These are phyloP conservation scores for Proteles cristata DNA, from an alignment of 2,113 vertebrate species.

Conservation along the genomic window DNA sequence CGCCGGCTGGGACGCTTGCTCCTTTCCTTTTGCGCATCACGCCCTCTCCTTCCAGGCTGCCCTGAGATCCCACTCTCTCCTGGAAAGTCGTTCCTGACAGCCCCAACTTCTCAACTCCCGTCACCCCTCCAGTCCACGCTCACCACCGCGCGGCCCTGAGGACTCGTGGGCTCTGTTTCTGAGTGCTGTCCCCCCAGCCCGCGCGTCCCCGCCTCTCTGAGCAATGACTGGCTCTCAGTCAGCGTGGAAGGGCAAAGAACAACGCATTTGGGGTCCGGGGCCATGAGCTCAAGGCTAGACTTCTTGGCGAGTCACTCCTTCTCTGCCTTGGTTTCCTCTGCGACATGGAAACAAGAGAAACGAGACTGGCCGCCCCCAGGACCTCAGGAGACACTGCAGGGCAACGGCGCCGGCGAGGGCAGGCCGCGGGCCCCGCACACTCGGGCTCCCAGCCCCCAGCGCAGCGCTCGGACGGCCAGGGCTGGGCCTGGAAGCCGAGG, in stretches of 20 bases:
- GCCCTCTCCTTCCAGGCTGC: neutral
- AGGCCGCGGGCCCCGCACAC: neutral
- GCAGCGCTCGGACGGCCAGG: neutral
- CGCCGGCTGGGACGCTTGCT: neutral
- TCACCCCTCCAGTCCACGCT: neutral
- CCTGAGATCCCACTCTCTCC: neutral
- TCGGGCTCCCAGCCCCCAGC: neutral
- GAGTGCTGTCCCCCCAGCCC: neutral
- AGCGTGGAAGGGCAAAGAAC: rapidly evolving
- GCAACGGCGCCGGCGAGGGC: neutral
- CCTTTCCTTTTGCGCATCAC: neutral
- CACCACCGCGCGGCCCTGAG: rapidly evolving
- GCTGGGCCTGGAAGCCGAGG: rapidly evolving
- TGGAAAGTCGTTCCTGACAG: neutral
- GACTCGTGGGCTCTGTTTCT: rapidly evolving
- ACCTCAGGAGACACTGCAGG: neutral
- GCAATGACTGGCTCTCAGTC: neutral
- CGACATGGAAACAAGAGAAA: neutral
- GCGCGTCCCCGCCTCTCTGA: neutral
- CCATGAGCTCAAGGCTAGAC: rapidly evolving
- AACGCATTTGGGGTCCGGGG: neutral
- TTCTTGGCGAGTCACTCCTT: neutral
- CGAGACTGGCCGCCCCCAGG: neutral
- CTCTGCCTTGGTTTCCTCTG: neutral
- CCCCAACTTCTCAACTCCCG: neutral